phyloP scores from a whole-genome alignment of 2,888 invertebrate species.

The Pollenia labialis region DNA sequence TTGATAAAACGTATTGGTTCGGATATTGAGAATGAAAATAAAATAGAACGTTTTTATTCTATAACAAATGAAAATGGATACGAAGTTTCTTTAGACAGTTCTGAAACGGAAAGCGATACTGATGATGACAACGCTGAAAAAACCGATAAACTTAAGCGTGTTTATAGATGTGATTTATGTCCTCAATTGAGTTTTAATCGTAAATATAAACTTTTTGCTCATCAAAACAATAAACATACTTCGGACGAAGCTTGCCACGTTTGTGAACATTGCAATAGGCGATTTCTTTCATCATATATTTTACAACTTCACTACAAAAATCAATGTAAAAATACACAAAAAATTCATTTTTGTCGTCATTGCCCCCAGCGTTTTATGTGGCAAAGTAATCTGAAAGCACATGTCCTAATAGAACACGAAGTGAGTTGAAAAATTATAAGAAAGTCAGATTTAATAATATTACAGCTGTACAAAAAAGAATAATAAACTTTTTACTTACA shows the following conservation, averaged over 20 bases:
- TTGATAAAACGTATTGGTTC: slow-evolving; percentile 76
- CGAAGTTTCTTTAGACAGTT: slow-evolving; percentile 81
- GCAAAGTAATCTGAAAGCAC: slow-evolving; percentile 81
- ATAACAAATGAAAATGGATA: slow-evolving; percentile 82
- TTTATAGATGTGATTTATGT: slow-evolving; percentile 80
- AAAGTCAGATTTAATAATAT: too few species aligned
- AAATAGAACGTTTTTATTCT: slow-evolving; percentile 81
- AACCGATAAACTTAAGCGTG: slow-evolving; percentile 54
- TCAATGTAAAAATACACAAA: slow-evolving; percentile 80
- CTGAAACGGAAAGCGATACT: slow-evolving; percentile 75
- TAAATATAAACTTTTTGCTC: slow-evolving; percentile 81
- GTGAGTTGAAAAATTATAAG: slow-evolving; percentile 39
- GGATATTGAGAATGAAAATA: slow-evolving; percentile 76
- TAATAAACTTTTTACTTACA: too few species aligned
- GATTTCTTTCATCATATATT: slow-evolving; percentile 85
- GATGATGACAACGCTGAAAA: slow-evolving; percentile 52
- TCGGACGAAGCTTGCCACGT: slow-evolving; percentile 85
- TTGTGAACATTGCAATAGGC: slow-evolving; percentile 85
- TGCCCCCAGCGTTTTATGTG: slow-evolving; percentile 82
- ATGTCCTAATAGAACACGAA: slow-evolving; percentile 75
- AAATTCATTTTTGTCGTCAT: slow-evolving; percentile 80
- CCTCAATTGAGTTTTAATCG: slow-evolving; percentile 76
- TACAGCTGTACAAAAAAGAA: slow-evolving; percentile 67
- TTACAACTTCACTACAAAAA: slow-evolving; percentile 85
- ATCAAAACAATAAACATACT: slow-evolving; percentile 79